Conservation (phyloP, 2,888 invertebrate genomes). For the Papilio demoleus region DNA sequence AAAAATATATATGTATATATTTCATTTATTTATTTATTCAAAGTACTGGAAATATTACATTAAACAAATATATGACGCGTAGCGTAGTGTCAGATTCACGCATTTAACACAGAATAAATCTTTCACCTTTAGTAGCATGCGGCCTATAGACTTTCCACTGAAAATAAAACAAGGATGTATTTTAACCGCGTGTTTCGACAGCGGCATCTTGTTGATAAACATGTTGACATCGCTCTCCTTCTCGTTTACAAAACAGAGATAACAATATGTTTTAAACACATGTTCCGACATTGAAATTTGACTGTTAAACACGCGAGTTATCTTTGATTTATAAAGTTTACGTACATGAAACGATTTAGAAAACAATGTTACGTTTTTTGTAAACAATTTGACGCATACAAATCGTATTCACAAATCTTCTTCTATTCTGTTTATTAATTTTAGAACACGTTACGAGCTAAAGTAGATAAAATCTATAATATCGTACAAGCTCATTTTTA, state of each 20-base stretch:
- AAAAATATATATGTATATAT: no score
- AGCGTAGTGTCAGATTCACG: no score
- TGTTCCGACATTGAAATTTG: background rate
- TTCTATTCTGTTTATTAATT: background rate
- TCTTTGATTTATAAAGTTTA: conserved; percentile 25
- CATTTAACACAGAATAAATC: no score
- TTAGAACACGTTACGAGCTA: background rate
- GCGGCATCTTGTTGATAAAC: no score
- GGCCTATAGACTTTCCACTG: no score
- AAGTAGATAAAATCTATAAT: background rate
- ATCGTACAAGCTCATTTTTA: background rate
- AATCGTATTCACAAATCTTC: conserved; percentile 27
- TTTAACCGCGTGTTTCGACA: no score
- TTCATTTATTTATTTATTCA: no score
- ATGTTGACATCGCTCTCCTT: background rate
- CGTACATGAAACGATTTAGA: conserved; percentile 14
- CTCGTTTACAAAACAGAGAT: background rate
- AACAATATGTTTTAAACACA: background rate
- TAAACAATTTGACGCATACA: conserved; percentile 32
- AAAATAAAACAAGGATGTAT: no score
- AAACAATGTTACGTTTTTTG: conserved; percentile 7
- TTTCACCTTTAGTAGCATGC: no score
- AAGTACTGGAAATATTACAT: no score
- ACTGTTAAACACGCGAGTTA: conserved; percentile 2
- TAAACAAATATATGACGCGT: no score